Conservation (phyloP, 1,140 invertebrate species). For the Drosophila jambulina region DNA sequence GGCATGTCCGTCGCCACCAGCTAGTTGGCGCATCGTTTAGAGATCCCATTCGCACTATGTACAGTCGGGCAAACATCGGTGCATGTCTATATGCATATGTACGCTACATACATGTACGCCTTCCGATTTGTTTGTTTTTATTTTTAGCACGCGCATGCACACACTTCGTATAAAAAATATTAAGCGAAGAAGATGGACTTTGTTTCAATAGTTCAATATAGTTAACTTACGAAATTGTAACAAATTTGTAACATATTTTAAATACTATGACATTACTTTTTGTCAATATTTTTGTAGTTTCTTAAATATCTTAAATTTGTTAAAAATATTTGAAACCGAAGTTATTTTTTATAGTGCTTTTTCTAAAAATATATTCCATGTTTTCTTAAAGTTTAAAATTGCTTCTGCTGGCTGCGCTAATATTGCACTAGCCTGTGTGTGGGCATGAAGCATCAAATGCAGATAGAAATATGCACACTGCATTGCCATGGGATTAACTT, state of each 20-base stretch:
- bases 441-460: conserved; percentile 18
- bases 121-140: conserved; percentile 52
- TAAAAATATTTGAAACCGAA: not conserved
- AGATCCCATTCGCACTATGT: conserved; percentile 53
- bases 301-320: too few relatives aligned
- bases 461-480: conserved; percentile 30
- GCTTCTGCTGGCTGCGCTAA: not conserved
- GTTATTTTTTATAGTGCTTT: not conserved
- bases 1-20: conserved; percentile 55
- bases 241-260: too few relatives aligned
- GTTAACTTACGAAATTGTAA: not conserved
- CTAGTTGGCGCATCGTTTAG: conserved; percentile 57
- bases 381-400: not conserved
- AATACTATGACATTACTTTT: too few relatives aligned
- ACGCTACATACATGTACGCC: conserved; percentile 35
- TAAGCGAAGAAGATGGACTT: not conserved
- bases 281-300: too few relatives aligned
- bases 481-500: conserved; percentile 13
- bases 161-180: conserved; percentile 37
- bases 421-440: conserved; percentile 14
- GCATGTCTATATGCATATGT: conserved; percentile 18
- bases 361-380: not conserved
- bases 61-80: conserved; percentile 40
- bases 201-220: not conserved
- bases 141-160: conserved; percentile 50